Conservation (phyloP, 2,797 vertebrate species). For the Pseudochirops corinnae region DNA sequence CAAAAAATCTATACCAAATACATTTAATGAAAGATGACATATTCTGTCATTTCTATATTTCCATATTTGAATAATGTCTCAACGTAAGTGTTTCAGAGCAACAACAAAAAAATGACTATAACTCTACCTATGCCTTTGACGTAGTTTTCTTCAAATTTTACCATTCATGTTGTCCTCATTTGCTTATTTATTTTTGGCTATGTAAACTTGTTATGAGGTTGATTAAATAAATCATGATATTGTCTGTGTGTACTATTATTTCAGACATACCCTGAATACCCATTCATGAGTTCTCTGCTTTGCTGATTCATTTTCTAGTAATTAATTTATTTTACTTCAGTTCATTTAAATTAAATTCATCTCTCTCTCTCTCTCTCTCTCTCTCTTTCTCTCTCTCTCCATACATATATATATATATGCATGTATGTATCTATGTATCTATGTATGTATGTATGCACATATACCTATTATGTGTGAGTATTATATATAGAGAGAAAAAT, state of each 20-base stretch:
- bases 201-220: neutral
- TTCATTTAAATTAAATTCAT: neutral
- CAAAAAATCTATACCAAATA: too few relatives aligned
- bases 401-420: neutral
- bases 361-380: neutral
- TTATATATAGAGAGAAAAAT: too few relatives aligned
- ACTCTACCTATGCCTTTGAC: neutral
- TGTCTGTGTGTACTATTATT: neutral
- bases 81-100: neutral
- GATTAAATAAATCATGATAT: neutral
- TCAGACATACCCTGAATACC: neutral
- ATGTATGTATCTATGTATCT: neutral
- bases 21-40: too few relatives aligned
- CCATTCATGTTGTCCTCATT: neutral
- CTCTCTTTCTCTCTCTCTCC: too few relatives aligned
- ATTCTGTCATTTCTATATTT: too few relatives aligned
- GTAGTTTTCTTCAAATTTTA: neutral
- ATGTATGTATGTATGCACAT: too few relatives aligned
- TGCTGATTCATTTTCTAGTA: neutral
- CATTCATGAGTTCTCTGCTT: neutral
- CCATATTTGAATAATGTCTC: neutral
- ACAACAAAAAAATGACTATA: neutral
- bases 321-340: neutral
- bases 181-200: neutral
- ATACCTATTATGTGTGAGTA: too few relatives aligned